Evolutionary conservation across 2,113 vertebrate genomes (phyloP), one percentile per base, ranked within the genome.

Genomic region (Ardeotis arabs): DNA sequence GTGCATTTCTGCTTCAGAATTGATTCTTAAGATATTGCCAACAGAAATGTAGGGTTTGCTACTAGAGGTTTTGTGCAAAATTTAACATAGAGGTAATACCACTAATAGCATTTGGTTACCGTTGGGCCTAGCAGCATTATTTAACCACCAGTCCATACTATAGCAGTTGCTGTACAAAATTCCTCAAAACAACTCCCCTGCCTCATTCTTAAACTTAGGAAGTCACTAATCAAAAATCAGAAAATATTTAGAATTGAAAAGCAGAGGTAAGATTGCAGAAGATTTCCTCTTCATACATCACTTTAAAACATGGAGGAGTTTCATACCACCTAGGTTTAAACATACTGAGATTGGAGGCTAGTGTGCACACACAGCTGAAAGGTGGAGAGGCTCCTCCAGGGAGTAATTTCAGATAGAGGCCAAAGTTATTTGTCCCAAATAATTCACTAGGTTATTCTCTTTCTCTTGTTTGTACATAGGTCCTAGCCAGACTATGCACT

Each of bases 391-490:
- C 0, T 83, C 20, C 63, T 60, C 49, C 39, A 22, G 16, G 53
- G 55, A 69, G 33, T 83, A 60, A 39, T 87, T 92, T 80, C 53
- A 62, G 29, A 49, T 7, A 77, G 72, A 7, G 83, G 21, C 2
- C 21, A 64, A 88, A 90, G 41, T 73, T 90, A 12, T 75, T 33
- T 58, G 35, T 77, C 67, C 84, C 80, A 92, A 62, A 86, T 80
- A 0, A 53, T 92, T 92, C 80, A 86, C 55, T 74, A 91, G 72
- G 56, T 86, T 45, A 84, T 92, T 77, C 79, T 86, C 25, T 90
- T 92, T 92, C 75, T 88, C 50, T 66, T 77, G 45, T 77, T 95
- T 77, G 41, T 84, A 56, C 23, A 10, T 44, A 66, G 23, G 33
- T 69, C 27, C 55, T 64, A 86, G 50, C 62, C 12, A 89, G 63